Conservation (phyloP, 2,797 vertebrate genomes). For the Propithecus deckenii region DNA sequence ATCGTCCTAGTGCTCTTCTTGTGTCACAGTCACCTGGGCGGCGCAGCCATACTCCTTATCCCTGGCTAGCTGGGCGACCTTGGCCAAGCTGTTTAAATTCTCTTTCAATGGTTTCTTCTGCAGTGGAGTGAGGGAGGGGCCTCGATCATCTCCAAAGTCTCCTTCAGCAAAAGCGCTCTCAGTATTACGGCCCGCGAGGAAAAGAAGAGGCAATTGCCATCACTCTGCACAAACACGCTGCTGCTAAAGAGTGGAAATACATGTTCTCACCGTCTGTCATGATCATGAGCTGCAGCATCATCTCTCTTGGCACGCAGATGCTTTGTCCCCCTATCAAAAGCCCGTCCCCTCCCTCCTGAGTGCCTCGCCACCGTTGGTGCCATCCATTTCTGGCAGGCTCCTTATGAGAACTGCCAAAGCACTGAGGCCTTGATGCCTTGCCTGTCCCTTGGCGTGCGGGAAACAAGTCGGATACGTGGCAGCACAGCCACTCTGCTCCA, state of each 20-base stretch:
- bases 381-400: background rate
- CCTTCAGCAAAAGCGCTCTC: background rate
- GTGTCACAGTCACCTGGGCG: background rate
- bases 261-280: background rate
- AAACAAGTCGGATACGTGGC: background rate
- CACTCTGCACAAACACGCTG: fast-evolving
- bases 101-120: background rate
- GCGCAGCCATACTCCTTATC: fast-evolving
- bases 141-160: background rate
- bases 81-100: background rate
- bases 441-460: background rate
- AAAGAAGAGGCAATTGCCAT: background rate
- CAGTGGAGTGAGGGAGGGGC: background rate
- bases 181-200: fast-evolving
- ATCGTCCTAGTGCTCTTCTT: fast-evolving
- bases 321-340: background rate
- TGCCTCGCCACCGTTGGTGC: fast-evolving
- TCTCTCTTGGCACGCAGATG: background rate
- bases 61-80: background rate
- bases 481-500: background rate
- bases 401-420: background rate
- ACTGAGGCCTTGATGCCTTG: background rate
- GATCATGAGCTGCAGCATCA: background rate
- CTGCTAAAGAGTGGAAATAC: fast-evolving
- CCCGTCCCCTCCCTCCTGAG: background rate